Base-by-base conservation (phyloP, 2,113 vertebrate species). In the Himantopus leucocephalus region DNA sequence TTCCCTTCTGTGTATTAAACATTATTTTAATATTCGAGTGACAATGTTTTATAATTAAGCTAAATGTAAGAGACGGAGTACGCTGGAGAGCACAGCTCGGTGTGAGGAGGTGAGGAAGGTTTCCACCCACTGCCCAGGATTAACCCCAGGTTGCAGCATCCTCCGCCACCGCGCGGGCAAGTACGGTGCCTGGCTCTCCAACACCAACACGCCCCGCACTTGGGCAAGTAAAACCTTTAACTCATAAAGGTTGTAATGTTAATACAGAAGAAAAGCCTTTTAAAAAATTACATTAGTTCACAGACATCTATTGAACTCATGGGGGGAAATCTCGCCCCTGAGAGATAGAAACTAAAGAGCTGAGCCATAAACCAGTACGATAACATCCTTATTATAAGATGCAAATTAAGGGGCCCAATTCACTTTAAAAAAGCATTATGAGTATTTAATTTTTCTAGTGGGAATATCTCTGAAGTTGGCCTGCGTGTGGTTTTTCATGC, bases 361-460 rank as follows among this genome's bases (percentile, higher is more conserved):
- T 96, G 94, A 97, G 97, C 97, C 91, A 98, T 98, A 98, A 98
- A 98, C 98, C 97, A 98, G 98, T 98, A 94, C 21, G 97, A 98
- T 98, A 98, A 98, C 98, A 98, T 98, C 97, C 98, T 98, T 98
- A 98, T 98, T 98, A 98, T 98, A 98, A 98, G 97, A 98, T 98
- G 98, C 98, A 98, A 98, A 98, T 98, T 97, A 98, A 98, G 97
- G 97, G 97, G 94, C 97, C 97, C 97, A 98, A 98, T 98, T 98
- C 98, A 98, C 98, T 98, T 97, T 97, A 98, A 98, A 98, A 98
- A 98, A 98, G 97, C 98, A 98, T 98, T 98, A 98, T 96, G 98
- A 98, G 97, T 98, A 98, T 98, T 98, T 98, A 98, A 98, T 98
- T 98, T 98, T 98, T 98, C 98, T 98, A 98, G 96, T 97, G 98